Evolutionary conservation across 1,140 invertebrate genomes (phyloP).

Genomic region (Cyrtorhinus lividipennis): DNA sequence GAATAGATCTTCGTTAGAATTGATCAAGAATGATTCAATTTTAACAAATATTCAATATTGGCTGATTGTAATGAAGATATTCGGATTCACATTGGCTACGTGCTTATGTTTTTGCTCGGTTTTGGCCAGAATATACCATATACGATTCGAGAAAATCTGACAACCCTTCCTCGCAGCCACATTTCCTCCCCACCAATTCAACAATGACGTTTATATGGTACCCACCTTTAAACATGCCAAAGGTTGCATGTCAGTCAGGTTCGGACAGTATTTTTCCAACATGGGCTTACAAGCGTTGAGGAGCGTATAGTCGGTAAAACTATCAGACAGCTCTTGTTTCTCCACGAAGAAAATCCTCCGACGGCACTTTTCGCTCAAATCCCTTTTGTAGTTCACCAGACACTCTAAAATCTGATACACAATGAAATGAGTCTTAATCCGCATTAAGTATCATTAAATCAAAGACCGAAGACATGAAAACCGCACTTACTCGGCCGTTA

Average conservation of each 20-base stretch:
- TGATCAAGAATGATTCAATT: too few species aligned
- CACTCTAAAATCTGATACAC: slow-evolving; percentile 67
- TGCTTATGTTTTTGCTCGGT: too few species aligned
- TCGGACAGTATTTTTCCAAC: slow-evolving; percentile 62
- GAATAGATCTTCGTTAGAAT: too few species aligned
- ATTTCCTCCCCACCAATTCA: too few species aligned
- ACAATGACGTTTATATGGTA: too few species aligned
- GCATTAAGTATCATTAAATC: too few species aligned
- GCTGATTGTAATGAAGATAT: too few species aligned
- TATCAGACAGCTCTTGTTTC: slow-evolving; percentile 71
- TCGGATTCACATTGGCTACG: too few species aligned
- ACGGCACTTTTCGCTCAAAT: slow-evolving; percentile 54
- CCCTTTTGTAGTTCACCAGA: slow-evolving; percentile 53
- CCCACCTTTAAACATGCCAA: slow-evolving; percentile 39
- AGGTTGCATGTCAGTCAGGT: slow-evolving; percentile 39
- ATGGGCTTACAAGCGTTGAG: slow-evolving; percentile 68
- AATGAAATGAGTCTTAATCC: neutral
- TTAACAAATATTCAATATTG: too few species aligned
- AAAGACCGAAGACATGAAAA: neutral
- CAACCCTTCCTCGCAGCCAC: too few species aligned
- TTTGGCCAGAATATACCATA: too few species aligned
- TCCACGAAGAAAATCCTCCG: slow-evolving; percentile 68
- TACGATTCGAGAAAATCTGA: too few species aligned
- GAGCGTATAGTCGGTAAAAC: slow-evolving; percentile 70
- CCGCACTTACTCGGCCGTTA: slow-evolving; percentile 56